phyloP scores from a whole-genome alignment of 2,797 vertebrate genomes.

The Acanthornis magna region DNA sequence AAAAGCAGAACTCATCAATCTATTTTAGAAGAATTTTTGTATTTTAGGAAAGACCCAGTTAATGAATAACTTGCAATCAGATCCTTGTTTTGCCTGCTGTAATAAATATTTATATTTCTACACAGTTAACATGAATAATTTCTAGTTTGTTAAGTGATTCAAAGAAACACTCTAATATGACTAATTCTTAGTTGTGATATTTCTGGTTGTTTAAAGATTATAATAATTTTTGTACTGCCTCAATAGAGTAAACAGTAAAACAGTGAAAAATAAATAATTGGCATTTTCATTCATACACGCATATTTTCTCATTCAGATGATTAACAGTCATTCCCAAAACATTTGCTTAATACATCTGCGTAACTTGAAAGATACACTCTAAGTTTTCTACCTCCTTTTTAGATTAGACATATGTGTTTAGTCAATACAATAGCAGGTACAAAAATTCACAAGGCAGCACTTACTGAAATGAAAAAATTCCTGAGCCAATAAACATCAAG shows the following conservation, averaged over 20 bases:
- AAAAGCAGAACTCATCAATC: background rate
- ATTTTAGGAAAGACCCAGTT: background rate
- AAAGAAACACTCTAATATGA: background rate
- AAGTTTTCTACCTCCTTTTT: background rate
- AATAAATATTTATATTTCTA: constrained; percentile 17
- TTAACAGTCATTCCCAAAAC: background rate
- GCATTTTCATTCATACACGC: background rate
- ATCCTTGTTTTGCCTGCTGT: background rate
- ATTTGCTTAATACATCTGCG: background rate
- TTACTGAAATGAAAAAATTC: background rate
- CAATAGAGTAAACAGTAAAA: background rate
- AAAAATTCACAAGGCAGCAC: background rate
- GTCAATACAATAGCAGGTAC: background rate
- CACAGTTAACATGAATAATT: background rate
- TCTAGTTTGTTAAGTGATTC: background rate
- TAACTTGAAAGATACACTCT: background rate
- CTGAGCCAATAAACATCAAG: background rate
- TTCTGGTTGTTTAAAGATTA: background rate
- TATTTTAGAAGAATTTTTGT: background rate
- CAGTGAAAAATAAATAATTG: constrained; percentile 4
- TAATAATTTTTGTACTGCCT: background rate
- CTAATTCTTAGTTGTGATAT: background rate
- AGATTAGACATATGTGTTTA: background rate
- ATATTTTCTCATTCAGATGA: background rate
- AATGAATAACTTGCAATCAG: background rate